These are phyloP conservation scores for Catocala nupta DNA, from an alignment of 2,888 invertebrate genomes.

Conservation along the genomic window DNA sequence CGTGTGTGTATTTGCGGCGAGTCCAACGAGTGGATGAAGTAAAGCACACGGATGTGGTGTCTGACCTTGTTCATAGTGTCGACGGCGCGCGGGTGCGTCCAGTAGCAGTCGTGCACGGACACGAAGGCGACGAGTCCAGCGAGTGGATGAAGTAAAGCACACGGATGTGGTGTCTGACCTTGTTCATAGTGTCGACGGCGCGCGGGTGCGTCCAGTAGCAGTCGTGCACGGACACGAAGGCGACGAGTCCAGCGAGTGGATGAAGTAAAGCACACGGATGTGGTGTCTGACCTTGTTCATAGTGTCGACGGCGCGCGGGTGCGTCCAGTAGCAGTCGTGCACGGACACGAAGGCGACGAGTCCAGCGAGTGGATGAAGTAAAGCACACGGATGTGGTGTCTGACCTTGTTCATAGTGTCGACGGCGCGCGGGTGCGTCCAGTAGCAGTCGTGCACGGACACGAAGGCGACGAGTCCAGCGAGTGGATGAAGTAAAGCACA, in stretches of 20 bases:
- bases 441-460: conserved; percentile 99
- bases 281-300: too few relatives aligned
- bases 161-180: too few relatives aligned
- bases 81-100: conserved; percentile 95
- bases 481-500: too few relatives aligned
- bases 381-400: too few relatives aligned
- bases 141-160: too few relatives aligned
- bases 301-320: background rate
- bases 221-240: conserved; percentile 91
- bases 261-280: too few relatives aligned
- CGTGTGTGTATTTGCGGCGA: too few relatives aligned
- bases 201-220: conserved; percentile 99
- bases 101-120: conserved; percentile 97
- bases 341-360: conserved; percentile 96
- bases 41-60: too few relatives aligned
- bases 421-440: background rate
- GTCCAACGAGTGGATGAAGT: too few relatives aligned
- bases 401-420: too few relatives aligned
- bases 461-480: conserved; percentile 90
- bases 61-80: too few relatives aligned
- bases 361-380: background rate
- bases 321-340: conserved; percentile 95
- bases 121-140: background rate
- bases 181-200: conserved; percentile 2
- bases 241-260: background rate